Base-by-base conservation (phyloP, 2,888 invertebrate species). In the Dasysyrphus tricinctus region DNA sequence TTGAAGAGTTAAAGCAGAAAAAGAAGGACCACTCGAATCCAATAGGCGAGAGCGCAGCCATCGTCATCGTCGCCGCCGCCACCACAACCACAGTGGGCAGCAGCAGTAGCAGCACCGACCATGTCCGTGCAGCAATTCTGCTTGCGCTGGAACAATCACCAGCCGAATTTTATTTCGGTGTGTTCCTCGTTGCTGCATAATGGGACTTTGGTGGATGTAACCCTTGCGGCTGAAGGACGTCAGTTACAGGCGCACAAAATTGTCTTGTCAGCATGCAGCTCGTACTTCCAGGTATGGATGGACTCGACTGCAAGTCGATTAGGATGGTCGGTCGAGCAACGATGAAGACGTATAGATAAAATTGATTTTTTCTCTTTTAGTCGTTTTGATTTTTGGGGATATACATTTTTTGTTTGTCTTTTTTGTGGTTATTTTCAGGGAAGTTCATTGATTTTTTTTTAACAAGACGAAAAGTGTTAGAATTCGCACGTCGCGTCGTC, bases 131-230 rank as follows among this genome's bases (percentile, higher is more conserved):
- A 96, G 91, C 96, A 97, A 90, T 97, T 96, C 91, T 96, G 96
- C 91, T 93, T 97, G 89, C 93, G 97, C 90, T 98, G 98, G 98
- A 98, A 98, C 93, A 97, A 97, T 94, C 97, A 98, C 94, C 97
- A 97, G 91, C 97, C 97, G 70, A 98, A 98, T 93, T 97, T 98
- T 92, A 97, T 97, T 90, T 96, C 97, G 9, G 97, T 97, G 91
- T 97, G 98, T 93, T 96, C 97, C 56, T 96, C 95, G 89, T 94
- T 98, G 88, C 93, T 97, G 88, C 96, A 95, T 91, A 97, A 96
- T 90, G 97, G 97, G 91, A 95, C 96, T 4, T 93, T 98, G 89
- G 97, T 97, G 76, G 98, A 98, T 92, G 97, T 97, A 59, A 97
- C 98, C 7, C 93, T 98, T 88, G 97, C 97, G n/a, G 97, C 97